phyloP scores from a whole-genome alignment of 53 echinoderm and acorn worm species.

The Stichopus horrens region DNA sequence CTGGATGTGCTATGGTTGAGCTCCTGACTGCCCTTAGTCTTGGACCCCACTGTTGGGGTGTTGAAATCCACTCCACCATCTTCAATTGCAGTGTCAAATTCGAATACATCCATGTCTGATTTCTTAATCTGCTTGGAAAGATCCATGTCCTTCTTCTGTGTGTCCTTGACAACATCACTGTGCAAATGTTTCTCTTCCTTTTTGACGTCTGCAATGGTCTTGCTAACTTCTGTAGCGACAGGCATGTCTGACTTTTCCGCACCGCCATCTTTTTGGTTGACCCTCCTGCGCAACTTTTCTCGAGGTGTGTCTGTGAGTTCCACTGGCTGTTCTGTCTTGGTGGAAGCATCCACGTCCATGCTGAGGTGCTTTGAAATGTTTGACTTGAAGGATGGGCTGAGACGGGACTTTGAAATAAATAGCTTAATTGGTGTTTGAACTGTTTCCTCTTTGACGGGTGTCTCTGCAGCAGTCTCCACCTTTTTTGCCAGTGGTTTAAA shows the following conservation, averaged over 20 bases:
- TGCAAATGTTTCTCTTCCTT: neutral
- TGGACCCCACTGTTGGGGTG: neutral
- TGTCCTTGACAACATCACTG: neutral
- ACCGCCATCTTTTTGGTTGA: neutral
- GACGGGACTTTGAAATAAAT: slow-evolving; percentile 30
- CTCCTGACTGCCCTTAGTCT: neutral
- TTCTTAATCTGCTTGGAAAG: neutral
- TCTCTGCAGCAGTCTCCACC: neutral
- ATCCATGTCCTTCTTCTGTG: neutral
- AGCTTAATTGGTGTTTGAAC: slow-evolving; percentile 40
- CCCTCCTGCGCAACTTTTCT: neutral
- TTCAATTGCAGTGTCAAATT: slow-evolving; percentile 8
- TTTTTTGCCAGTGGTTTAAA: slow-evolving; percentile 1
- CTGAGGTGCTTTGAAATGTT: neutral
- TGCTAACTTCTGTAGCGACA: neutral
- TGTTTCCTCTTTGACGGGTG: neutral
- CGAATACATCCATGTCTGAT: slow-evolving; percentile 28
- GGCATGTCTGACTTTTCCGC: neutral
- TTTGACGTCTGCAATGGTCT: neutral
- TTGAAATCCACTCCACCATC: neutral
- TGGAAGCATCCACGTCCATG: neutral
- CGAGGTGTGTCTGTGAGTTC: neutral
- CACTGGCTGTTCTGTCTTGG: neutral
- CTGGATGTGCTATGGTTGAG: slow-evolving; percentile 32
- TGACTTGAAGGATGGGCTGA: slow-evolving; percentile 35